Percentiles rank a stretch among this genome's conserved stretches.
Evolutionary conservation across 2,888 invertebrate species (phyloP).

Genomic region (Drymonia ruficornis): DNA sequence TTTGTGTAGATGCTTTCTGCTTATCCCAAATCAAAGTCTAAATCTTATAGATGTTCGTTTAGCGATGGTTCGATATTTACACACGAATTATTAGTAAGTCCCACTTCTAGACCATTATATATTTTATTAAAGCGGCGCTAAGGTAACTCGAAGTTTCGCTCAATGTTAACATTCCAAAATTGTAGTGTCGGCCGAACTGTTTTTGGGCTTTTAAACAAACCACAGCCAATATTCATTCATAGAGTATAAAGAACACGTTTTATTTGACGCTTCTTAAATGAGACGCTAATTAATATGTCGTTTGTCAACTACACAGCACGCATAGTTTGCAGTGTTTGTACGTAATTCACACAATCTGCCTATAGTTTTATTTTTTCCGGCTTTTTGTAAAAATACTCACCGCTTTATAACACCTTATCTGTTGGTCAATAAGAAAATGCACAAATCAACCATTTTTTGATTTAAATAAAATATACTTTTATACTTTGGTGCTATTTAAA

Average conservation of each 20-base stretch:
- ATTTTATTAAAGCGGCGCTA: background rate
- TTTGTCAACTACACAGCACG: slow-evolving; percentile 25
- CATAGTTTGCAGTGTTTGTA: slow-evolving; percentile 15
- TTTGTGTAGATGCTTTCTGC: no score
- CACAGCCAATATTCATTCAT: slow-evolving; percentile 76
- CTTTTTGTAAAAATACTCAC: slow-evolving; percentile 7
- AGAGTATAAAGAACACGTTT: slow-evolving; percentile 29
- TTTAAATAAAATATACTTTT: no score
- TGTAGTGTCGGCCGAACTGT: slow-evolving; percentile 29
- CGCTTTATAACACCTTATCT: background rate
- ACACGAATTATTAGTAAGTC: no score
- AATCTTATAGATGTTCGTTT: no score
- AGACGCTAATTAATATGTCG: slow-evolving; percentile 21
- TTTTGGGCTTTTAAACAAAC: slow-evolving; percentile 43
- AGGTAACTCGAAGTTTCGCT: background rate
- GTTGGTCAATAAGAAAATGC: no score
- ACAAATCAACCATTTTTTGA: no score
- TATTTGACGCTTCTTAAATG: slow-evolving; percentile 24
- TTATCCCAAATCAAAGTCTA: no score
- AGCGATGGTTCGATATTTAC: no score
- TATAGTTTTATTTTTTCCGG: slow-evolving; percentile 11
- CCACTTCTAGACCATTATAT: background rate
- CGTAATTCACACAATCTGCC: slow-evolving; percentile 1
- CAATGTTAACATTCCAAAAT: background rate
- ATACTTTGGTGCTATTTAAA: no score